A percentile compares a stretch with the other conserved stretches of the same genome.
Evolutionary conservation across 2,888 invertebrate species (phyloP).

Genomic region (Apomyelois bistriatella): DNA sequence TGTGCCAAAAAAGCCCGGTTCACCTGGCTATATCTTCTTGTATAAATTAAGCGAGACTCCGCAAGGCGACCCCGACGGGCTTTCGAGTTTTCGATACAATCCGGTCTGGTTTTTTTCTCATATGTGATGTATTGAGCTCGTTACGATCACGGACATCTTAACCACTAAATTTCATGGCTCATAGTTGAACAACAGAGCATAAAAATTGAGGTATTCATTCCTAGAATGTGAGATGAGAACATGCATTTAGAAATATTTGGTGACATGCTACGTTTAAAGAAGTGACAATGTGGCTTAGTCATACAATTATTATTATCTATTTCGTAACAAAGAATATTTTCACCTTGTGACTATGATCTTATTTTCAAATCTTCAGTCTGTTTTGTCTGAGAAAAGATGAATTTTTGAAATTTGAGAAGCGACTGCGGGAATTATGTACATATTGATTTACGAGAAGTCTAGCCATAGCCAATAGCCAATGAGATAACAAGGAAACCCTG

Average conservation of each 20-base stretch:
- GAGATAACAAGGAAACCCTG: no score
- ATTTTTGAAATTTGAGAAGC: no score
- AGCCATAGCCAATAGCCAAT: no score
- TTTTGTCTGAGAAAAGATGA: no score
- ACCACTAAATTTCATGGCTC: conserved; percentile 3
- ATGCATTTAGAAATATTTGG: background rate
- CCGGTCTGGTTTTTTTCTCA: conserved; percentile 35
- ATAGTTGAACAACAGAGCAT: conserved; percentile 4
- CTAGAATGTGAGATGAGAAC: conserved; percentile 1
- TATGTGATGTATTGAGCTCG: conserved; percentile 32
- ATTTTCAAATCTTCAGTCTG: no score
- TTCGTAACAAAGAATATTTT: no score
- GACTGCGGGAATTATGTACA: no score
- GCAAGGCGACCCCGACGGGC: conserved; percentile 42
- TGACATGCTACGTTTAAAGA: background rate
- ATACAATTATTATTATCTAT: background rate
- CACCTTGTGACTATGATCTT: no score
- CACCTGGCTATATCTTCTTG: conserved; percentile 36
- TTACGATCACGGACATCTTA: conserved; percentile 24
- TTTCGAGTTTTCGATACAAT: conserved; percentile 51
- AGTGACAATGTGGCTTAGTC: background rate
- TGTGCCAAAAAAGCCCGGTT: conserved; percentile 54
- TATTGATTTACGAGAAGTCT: no score
- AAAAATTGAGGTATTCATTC: background rate
- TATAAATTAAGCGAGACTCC: conserved; percentile 48